Conservation (phyloP, 2,888 invertebrate species). For the Drosophila incognita region DNA sequence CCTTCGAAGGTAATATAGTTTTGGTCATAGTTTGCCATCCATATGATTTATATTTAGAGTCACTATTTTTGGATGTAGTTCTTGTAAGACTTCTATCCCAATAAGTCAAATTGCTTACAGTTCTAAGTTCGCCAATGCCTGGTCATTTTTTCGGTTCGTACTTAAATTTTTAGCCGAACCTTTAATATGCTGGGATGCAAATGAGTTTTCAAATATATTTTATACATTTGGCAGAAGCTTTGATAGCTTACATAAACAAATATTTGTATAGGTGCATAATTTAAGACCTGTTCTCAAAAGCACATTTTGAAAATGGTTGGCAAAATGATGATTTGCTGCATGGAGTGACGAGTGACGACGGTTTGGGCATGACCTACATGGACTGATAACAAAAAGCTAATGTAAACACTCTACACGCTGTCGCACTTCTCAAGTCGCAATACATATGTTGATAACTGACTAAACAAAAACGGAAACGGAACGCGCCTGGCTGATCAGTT, state of each 20-base stretch:
- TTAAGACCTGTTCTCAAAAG: slow-evolving; percentile 43
- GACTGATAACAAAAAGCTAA: slow-evolving; percentile 44
- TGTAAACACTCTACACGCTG: slow-evolving; percentile 43
- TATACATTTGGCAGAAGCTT: neutral
- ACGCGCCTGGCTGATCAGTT: slow-evolving; percentile 51
- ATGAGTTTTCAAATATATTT: neutral
- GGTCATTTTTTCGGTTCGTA: neutral
- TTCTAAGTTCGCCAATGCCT: neutral
- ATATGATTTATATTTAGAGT: neutral
- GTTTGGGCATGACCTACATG: slow-evolving; percentile 55
- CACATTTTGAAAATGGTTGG: slow-evolving; percentile 14
- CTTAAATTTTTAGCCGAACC: no score
- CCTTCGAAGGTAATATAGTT: neutral
- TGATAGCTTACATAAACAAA: neutral
- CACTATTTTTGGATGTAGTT: neutral
- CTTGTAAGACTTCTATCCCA: neutral
- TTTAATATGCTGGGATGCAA: neutral
- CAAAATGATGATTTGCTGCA: slow-evolving; percentile 19
- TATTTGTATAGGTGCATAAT: slow-evolving; percentile 3
- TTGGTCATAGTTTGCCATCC: no score
- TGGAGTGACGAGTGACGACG: slow-evolving; percentile 6
- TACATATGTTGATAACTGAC: slow-evolving; percentile 48
- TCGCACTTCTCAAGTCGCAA: slow-evolving; percentile 26
- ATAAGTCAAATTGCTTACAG: neutral
- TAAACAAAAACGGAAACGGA: slow-evolving; percentile 70